These are phyloP conservation scores for Euphonia xanthogaster DNA, from an alignment of 2,797 vertebrate genomes.

Conservation along the genomic window DNA sequence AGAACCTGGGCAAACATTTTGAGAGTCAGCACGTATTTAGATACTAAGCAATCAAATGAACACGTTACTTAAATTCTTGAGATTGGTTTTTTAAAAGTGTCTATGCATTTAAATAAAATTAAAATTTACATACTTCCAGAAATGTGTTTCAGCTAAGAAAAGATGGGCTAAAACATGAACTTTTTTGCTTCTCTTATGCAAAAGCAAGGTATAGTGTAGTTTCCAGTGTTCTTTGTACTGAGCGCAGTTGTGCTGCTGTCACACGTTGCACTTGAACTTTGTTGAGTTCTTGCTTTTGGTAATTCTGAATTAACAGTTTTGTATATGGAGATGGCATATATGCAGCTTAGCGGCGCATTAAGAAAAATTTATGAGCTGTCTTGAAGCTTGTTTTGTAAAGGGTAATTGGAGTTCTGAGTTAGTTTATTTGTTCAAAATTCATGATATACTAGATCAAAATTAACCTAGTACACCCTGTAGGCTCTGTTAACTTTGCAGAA, in stretches of 20 bases:
- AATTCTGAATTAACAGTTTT: not conserved
- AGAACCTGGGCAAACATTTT: not conserved
- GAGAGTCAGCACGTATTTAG: not conserved
- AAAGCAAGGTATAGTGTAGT: not conserved
- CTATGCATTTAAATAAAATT: not conserved
- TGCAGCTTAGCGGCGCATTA: not conserved
- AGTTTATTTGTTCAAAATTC: not conserved
- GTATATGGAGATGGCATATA: not conserved
- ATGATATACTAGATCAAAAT: not conserved
- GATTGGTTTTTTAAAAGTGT: not conserved
- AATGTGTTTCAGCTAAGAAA: not conserved
- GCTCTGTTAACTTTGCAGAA: not conserved
- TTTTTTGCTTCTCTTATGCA: not conserved
- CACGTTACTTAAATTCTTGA: not conserved
- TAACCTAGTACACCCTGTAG: not conserved
- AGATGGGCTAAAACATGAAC: not conserved
- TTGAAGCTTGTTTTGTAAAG: not conserved
- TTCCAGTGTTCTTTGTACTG: not conserved
- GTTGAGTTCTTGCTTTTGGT: not conserved
- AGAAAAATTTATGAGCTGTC: not conserved
- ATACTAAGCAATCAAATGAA: not conserved
- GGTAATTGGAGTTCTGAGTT: not conserved
- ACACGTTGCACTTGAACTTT: not conserved
- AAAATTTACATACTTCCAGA: not conserved
- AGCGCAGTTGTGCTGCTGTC: not conserved